Evolutionary conservation across 2,113 vertebrate genomes (phyloP).

Genomic region (Myotis lucifugus): DNA sequence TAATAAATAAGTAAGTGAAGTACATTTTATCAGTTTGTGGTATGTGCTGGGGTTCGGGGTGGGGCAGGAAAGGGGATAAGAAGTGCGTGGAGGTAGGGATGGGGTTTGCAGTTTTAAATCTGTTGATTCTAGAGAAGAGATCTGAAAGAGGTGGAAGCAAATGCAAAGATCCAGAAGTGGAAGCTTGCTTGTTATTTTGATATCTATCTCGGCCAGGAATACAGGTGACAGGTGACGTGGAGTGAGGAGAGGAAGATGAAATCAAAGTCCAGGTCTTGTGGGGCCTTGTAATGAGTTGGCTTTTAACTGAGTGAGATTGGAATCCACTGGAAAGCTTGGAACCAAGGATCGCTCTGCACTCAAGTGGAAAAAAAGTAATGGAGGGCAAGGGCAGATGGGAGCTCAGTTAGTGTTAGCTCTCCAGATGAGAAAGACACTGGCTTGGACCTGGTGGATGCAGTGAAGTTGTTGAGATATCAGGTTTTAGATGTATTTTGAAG

Average conservation of each 20-base stretch:
- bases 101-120: not conserved
- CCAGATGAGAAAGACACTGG: not conserved
- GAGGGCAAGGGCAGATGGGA: not conserved
- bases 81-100: not conserved
- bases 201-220: not conserved
- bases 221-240: not conserved
- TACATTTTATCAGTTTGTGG: not conserved
- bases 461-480: not conserved
- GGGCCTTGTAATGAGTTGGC: not conserved
- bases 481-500: constrained; percentile 11
- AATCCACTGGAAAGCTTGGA: constrained; percentile 44
- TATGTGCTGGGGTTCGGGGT: not conserved
- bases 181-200: not conserved
- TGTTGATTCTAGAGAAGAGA: not conserved
- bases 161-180: not conserved
- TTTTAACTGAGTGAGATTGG: constrained; percentile 21
- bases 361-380: constrained; percentile 22
- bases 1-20: constrained; percentile 30
- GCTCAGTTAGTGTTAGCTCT: not conserved
- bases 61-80: not conserved
- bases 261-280: not conserved
- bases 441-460: not conserved
- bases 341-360: not conserved
- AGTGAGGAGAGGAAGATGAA: not conserved
- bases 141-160: not conserved